Conservation (phyloP, 2,797 vertebrate species). For the Tarsius wallacei region DNA sequence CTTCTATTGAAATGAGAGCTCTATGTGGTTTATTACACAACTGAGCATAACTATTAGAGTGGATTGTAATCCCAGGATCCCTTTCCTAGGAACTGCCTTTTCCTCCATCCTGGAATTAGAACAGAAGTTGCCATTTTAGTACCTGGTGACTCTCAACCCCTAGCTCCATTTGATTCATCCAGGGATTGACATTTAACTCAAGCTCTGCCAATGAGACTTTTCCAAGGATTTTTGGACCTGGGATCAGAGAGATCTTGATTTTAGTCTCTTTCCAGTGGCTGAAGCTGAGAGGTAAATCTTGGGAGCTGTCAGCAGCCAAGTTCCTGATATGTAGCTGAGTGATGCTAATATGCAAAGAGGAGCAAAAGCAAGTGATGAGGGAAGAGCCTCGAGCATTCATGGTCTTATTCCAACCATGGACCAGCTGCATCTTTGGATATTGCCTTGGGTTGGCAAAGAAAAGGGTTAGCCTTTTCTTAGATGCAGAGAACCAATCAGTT, state of each 20-base stretch:
- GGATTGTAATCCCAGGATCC: not conserved
- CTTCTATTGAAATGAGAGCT: not conserved
- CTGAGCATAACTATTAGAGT: not conserved
- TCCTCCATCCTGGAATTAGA: not conserved
- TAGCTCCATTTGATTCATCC: not conserved
- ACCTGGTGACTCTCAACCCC: not conserved
- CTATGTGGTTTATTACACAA: not conserved
- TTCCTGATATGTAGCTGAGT: not conserved
- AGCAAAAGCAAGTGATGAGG: not conserved
- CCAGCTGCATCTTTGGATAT: not conserved
- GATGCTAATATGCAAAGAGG: not conserved
- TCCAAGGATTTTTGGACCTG: not conserved
- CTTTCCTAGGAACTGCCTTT: not conserved
- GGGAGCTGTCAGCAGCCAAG: not conserved
- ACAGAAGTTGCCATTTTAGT: not conserved
- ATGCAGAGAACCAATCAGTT: not conserved
- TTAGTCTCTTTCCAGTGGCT: not conserved
- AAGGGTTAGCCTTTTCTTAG: not conserved
- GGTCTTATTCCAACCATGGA: not conserved
- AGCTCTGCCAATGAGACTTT: not conserved
- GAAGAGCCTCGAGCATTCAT: not conserved
- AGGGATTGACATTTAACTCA: not conserved
- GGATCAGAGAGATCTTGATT: not conserved
- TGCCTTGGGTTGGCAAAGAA: not conserved
- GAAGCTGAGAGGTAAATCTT: not conserved